Conservation (phyloP, 23 tunicate genomes). For the Clavelina lepadiformis region DNA sequence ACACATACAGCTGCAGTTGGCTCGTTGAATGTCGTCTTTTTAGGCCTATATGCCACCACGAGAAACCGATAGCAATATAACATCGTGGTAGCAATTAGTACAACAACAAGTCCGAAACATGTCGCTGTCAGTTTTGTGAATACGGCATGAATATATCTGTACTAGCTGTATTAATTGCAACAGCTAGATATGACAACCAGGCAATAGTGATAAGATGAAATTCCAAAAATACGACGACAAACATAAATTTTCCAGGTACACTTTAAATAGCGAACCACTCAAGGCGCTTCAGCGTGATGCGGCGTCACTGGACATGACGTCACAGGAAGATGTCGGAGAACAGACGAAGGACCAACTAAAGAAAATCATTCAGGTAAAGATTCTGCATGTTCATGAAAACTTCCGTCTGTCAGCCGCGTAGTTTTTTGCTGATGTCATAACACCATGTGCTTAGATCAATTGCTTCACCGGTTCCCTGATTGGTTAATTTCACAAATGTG, state of each 20-base stretch:
- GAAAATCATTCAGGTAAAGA: conserved; percentile 83
- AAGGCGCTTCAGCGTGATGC: conserved; percentile 83
- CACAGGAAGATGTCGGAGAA: conserved; percentile 37
- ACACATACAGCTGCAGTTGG: too few relatives aligned
- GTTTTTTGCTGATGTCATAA: not conserved
- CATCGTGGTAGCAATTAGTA: too few relatives aligned
- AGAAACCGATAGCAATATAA: too few relatives aligned
- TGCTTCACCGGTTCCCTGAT: not conserved
- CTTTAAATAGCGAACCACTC: conserved; percentile 56
- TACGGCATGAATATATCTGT: too few relatives aligned
- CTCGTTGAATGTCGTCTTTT: too few relatives aligned
- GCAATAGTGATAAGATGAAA: not conserved
- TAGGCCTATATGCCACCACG: too few relatives aligned
- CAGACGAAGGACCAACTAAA: conserved; percentile 74
- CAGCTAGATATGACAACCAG: not conserved
- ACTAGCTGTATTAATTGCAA: too few relatives aligned
- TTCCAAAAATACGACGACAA: not conserved
- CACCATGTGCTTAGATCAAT: not conserved
- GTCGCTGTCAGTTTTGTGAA: too few relatives aligned
- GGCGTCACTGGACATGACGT: conserved; percentile 43
- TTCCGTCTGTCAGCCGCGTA: not conserved
- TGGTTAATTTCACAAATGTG: not conserved
- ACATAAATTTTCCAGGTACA: conserved; percentile 33
- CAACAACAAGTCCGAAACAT: too few relatives aligned
- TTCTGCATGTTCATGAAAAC: too few relatives aligned